phyloP scores from a whole-genome alignment of 2,113 vertebrate species.

The Anser brachyrhynchus region DNA sequence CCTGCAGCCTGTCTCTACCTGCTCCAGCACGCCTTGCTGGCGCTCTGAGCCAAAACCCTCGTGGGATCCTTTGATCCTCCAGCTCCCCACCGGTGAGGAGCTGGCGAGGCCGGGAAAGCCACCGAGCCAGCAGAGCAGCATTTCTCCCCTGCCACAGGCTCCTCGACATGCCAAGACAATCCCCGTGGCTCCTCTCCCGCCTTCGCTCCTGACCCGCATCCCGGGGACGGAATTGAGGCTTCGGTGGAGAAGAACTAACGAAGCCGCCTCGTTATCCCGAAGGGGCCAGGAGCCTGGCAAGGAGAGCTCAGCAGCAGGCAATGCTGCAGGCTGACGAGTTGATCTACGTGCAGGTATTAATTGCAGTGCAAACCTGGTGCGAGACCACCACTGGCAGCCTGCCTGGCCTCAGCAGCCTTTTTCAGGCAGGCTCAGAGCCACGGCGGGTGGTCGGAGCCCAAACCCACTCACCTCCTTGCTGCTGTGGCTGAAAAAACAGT shows the following conservation, averaged over 20 bases:
- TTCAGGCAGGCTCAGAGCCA: not conserved
- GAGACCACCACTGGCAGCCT: not conserved
- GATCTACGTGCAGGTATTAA: not conserved
- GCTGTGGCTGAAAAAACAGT: not conserved
- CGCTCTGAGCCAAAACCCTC: not conserved
- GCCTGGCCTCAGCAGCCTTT: not conserved
- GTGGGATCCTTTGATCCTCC: not conserved
- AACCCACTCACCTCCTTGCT: not conserved
- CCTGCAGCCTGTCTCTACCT: fast-evolving
- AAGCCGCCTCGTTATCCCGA: not conserved
- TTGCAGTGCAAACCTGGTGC: fast-evolving
- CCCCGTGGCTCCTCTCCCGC: not conserved
- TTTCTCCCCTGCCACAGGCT: slow-evolving; percentile 17
- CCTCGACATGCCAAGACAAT: slow-evolving; percentile 20
- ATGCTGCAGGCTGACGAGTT: fast-evolving
- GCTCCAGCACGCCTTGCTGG: not conserved
- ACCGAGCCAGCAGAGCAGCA: slow-evolving; percentile 65
- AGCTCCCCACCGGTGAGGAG: not conserved
- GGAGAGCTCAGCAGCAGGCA: not conserved
- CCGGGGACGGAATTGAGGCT: fast-evolving
- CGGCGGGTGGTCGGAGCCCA: fast-evolving
- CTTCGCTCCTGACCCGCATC: not conserved
- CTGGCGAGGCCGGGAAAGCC: slow-evolving; percentile 1
- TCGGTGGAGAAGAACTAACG: not conserved
- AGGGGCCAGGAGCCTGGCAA: not conserved